Conservation (phyloP, 2,797 vertebrate species). For the Oryzias sinensis region DNA sequence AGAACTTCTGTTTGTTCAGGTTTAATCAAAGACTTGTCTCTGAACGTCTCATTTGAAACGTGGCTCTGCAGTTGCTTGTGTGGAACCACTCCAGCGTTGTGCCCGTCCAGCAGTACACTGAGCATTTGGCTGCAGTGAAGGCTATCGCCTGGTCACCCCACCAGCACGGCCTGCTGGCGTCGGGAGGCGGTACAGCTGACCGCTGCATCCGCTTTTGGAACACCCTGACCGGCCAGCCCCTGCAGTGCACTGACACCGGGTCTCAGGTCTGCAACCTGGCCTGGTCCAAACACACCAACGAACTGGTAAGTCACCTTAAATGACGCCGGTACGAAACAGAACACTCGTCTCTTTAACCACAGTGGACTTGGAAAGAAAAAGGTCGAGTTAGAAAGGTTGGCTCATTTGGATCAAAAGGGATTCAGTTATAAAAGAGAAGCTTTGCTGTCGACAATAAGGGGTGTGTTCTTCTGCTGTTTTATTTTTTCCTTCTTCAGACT, state of each 20-base stretch:
- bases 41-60: not conserved
- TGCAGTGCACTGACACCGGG: constrained; percentile 96
- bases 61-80: constrained; percentile 84
- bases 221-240: constrained; percentile 92
- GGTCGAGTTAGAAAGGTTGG: constrained; percentile 1
- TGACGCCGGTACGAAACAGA: not conserved
- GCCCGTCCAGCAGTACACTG: constrained; percentile 96
- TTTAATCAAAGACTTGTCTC: not conserved
- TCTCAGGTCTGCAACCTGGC: constrained; percentile 98
- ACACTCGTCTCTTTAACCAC: not conserved
- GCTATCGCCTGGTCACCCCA: constrained; percentile 98
- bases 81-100: constrained; percentile 97
- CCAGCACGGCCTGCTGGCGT: constrained; percentile 94
- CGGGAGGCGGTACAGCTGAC: constrained; percentile 93
- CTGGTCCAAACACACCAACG: constrained; percentile 98
- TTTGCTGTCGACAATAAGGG: not conserved
- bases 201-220: constrained; percentile 99
- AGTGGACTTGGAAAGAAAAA: not conserved
- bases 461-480: not conserved
- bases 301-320: constrained; percentile 81
- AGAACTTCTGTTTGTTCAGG: not conserved
- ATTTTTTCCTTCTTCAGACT: not conserved
- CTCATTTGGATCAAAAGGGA: not conserved
- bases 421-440: not conserved
- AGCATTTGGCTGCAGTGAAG: constrained; percentile 96